Evolutionary conservation across 2,797 vertebrate genomes (phyloP), one percentile per base, ranked within the genome.

Genomic region (Vespertilio murinus): DNA sequence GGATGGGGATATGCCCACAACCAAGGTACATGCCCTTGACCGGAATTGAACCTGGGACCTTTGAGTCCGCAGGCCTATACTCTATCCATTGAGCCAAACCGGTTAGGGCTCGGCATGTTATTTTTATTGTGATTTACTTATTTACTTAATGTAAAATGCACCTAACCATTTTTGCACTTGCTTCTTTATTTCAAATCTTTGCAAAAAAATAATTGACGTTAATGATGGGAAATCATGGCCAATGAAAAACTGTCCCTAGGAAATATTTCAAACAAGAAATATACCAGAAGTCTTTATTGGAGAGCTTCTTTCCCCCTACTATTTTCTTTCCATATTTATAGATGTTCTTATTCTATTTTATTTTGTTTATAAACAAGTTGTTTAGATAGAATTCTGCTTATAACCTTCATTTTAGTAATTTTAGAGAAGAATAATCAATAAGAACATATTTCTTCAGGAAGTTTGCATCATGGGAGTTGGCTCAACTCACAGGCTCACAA

Each of bases 271-370:
- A 94, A 67, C 10, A 92, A 23, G 49, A 59, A 71, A n/a, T 69
- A 70, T 45, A 18, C 78, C 82, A 82, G 40, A 94, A 88, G 5
- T 65, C 45, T 35, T 93, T 45, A 16, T 30, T 88, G 25, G 22
- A 85, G 40, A 91, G 8, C 28, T 71, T 64, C 75, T 90, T 71
- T 89, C 8, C 45, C 73, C 33, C 40, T 82, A 28, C 28, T 77
- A 23, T 90, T 95, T 91, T 94, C 25, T 86, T 75, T 89, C 18
- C 17, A 85, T 71, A 49, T 94, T 92, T 93, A 71, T 91, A 67
- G 38, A 89, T 86, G 91, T 80, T 96, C 54, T 91, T 91, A 73
- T 23, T 74, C 38, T 17, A 89, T 73, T 67, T 92, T 85, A 90
- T 69, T 95, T 83, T 8, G 38, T 94, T 95, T 91, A 22, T 12